Evolutionary conservation across 2,888 invertebrate species (phyloP).

Genomic region (Heliconius erato): DNA sequence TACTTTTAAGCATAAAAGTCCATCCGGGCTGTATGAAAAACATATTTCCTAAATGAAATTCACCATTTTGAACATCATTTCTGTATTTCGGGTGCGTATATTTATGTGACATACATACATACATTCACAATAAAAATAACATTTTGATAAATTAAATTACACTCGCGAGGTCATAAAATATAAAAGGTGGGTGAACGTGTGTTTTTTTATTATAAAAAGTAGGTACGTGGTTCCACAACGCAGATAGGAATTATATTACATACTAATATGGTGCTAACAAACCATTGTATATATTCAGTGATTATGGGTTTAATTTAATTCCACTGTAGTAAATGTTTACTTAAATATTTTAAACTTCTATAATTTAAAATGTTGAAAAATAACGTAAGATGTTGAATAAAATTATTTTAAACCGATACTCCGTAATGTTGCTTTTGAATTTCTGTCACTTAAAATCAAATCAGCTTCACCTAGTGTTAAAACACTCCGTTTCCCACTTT

Average conservation of each 20-base stretch:
- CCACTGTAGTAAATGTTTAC: not conserved
- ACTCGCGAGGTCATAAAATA: conserved; percentile 1
- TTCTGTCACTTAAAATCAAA: no score
- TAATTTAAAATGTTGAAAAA: no score
- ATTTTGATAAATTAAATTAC: conserved; percentile 16
- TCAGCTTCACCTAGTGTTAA: no score
- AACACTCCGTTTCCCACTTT: no score
- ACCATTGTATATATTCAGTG: not conserved
- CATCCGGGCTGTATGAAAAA: not conserved
- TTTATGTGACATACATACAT: not conserved
- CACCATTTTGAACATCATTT: conserved; percentile 1
- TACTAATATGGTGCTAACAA: not conserved
- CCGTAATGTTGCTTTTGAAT: no score
- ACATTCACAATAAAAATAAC: conserved; percentile 4
- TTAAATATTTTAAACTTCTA: not conserved
- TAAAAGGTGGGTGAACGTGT: not conserved
- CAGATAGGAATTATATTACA: not conserved
- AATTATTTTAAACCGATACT: no score
- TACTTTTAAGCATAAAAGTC: not conserved
- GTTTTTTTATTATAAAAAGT: conserved; percentile 6
- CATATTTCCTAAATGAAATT: not conserved
- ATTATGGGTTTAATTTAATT: not conserved
- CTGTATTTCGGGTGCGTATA: conserved; percentile 10
- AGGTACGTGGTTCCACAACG: not conserved
- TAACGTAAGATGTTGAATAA: no score